Evolutionary conservation across 2,113 vertebrate species (phyloP).

Genomic region (Eolophus roseicapilla): DNA sequence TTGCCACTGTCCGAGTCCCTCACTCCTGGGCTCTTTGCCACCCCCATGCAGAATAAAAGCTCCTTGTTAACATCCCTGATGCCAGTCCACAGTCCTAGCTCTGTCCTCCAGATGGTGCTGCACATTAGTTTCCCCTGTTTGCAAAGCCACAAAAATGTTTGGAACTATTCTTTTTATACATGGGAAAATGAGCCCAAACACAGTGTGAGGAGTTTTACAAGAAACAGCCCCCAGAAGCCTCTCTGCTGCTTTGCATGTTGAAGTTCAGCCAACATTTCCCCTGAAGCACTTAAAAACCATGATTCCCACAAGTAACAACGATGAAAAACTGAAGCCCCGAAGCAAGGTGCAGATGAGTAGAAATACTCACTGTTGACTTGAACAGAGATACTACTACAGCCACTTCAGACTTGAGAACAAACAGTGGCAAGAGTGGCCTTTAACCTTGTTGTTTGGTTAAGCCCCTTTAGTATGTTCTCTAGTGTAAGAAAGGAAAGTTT

Average conservation of each 20-base stretch:
- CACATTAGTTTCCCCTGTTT: neutral
- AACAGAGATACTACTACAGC: neutral
- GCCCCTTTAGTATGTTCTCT: neutral
- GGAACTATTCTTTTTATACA: neutral
- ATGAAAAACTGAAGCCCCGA: neutral
- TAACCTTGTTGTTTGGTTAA: neutral
- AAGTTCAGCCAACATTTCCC: neutral
- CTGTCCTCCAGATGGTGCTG: constrained; percentile 60
- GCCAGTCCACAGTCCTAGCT: neutral
- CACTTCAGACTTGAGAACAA: neutral
- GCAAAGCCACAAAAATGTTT: neutral
- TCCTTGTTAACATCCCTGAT: neutral
- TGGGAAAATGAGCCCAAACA: neutral
- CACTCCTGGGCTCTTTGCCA: neutral
- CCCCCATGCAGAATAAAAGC: neutral
- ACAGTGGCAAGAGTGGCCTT: neutral
- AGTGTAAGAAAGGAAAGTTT: neutral
- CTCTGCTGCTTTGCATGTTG: neutral
- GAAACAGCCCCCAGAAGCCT: neutral
- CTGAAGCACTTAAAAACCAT: neutral
- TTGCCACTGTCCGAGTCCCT: neutral
- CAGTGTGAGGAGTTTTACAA: neutral
- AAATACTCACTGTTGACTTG: neutral
- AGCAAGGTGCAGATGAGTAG: neutral
- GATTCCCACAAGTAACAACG: neutral